These are phyloP conservation scores for Tigriopus californicus DNA, from an alignment of 2,888 invertebrate genomes.

Conservation along the genomic window DNA sequence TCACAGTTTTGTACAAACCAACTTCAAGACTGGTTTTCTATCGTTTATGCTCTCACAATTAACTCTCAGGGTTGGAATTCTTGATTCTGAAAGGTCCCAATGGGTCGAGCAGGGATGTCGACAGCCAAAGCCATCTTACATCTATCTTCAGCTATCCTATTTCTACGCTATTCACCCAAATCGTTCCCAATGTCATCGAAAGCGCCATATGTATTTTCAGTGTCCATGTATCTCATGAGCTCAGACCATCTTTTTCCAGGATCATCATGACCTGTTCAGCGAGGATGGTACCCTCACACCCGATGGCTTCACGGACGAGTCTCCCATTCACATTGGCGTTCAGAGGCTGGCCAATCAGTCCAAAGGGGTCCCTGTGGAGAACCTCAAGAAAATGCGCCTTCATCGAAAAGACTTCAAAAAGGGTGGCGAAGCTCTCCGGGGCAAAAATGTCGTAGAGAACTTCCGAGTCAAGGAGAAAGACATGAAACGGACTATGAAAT, in stretches of 20 bases:
- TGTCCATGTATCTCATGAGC: too few relatives aligned
- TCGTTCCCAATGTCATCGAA: too few relatives aligned
- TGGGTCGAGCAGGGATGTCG: too few relatives aligned
- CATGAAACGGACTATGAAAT: constrained; percentile 16
- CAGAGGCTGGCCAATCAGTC: neutral
- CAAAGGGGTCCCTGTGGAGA: neutral
- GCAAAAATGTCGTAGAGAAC: constrained; percentile 13
- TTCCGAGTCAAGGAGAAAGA: constrained; percentile 14
- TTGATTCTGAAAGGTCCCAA: too few relatives aligned
- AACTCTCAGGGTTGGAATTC: too few relatives aligned
- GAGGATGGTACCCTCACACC: constrained; percentile 2
- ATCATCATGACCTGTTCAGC: neutral
- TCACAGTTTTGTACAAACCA: too few relatives aligned
- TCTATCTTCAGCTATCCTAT: too few relatives aligned
- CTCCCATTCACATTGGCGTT: neutral
- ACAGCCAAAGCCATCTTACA: too few relatives aligned
- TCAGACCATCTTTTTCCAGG: neutral
- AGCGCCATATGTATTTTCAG: too few relatives aligned
- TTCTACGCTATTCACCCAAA: too few relatives aligned
- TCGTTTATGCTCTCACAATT: too few relatives aligned
- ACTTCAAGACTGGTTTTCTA: too few relatives aligned
- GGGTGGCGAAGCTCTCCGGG: constrained; percentile 15
- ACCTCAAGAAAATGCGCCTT: constrained; percentile 10
- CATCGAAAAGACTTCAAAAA: constrained; percentile 15
- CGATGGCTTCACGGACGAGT: neutral